Base-by-base conservation (phyloP, 2,888 invertebrate species). In the Napeogenes inachia region DNA sequence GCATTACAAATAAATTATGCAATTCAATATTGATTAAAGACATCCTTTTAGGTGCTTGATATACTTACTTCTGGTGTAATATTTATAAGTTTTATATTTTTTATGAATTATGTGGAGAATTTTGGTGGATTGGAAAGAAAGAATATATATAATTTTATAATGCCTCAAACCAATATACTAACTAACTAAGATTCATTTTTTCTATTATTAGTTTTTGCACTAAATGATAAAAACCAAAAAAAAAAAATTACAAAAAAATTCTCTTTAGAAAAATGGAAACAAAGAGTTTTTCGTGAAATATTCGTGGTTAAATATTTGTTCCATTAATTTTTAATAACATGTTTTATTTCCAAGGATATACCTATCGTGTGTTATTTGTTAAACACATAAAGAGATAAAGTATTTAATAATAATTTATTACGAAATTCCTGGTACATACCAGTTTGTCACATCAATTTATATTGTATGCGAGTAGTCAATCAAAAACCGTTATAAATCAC, bases 341-440 rank as follows among this genome's bases (percentile, higher is more conserved):
- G 73, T 74, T 70, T 73, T 67, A 73, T 59, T 63, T 63, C 68
- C 78, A 83, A 82, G 81, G 82, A 76, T 78, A 74, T 64, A 58
- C 46, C 62, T 63, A 71, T 73, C 76, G 76, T 73, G 75, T 76
- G 77, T 75, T 73, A 69, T 70, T 71, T 71, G 73, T 68, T 67
- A 69, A 72, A 71, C 73, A 72, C 67, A 67, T 68, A 71, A 63
- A 61, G 56, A 65, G 42, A 42, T 6, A 10, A 10, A 10, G 42
- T 42, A 42, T 42, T 42, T 42, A 42, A 42, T 42, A 42, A 3
- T 10, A 42, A 68, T 68, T 64, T 64, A 47, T 53, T 64, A 61
- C 38, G 56, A 61, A 65, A 67, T 57, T 60, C 56, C 65, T 63
- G 57, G 63, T 63, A 58, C 58, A 56, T 57, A 64, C 62, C 35